A percentile compares a stretch with the other conserved stretches of the same genome.
Conservation (phyloP, 1,140 invertebrate species). For the Sarcophaga peregrina region DNA sequence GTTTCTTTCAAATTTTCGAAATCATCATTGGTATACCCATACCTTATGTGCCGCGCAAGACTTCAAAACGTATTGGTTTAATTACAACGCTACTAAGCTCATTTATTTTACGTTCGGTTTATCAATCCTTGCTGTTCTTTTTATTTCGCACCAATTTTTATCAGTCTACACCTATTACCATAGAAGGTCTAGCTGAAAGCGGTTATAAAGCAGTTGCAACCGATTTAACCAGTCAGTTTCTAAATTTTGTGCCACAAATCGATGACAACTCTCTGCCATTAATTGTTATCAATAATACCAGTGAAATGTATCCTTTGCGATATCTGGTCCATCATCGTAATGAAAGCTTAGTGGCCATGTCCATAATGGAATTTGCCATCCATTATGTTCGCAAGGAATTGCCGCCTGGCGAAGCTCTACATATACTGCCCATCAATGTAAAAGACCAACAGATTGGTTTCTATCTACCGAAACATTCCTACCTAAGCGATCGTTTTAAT, state of each 20-base stretch:
- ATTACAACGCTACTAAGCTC: neutral
- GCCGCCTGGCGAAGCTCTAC: neutral
- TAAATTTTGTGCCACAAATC: constrained; percentile 5
- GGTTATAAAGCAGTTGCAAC: neutral
- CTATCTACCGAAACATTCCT: constrained; percentile 30
- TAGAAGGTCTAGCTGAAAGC: neutral
- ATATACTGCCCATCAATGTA: neutral
- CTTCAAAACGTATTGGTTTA: neutral
- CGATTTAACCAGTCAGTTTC: neutral
- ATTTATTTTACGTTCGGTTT: constrained; percentile 23
- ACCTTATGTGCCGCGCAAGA: neutral
- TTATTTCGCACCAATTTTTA: constrained; percentile 32
- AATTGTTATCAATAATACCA: neutral
- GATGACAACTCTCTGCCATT: neutral
- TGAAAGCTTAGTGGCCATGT: neutral
- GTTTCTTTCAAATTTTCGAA: constrained; percentile 1
- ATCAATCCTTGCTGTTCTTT: constrained; percentile 30
- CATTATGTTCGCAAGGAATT: neutral
- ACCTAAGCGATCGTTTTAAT: neutral
- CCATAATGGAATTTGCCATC: neutral
- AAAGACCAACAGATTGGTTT: constrained; percentile 26
- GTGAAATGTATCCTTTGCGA: neutral
- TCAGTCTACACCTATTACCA: neutral
- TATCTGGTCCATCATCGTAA: neutral
- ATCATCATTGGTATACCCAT: constrained; percentile 10